Evolutionary conservation across 2,888 invertebrate species (phyloP), one percentile per base, ranked within the genome.

Genomic region (Euzophera pinguis): DNA sequence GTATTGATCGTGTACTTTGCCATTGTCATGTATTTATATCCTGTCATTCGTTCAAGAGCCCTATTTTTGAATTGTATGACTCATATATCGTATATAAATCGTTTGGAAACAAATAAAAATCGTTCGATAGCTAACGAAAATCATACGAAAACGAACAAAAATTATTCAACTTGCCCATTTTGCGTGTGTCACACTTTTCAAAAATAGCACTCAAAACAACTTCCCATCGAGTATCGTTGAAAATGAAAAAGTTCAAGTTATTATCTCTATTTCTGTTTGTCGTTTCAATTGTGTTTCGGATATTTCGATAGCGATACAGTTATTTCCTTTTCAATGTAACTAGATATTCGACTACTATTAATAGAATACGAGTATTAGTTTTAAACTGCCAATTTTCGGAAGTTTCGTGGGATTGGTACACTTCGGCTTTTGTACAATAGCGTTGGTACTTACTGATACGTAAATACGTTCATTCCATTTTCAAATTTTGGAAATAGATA

Each of bases 21-120:
- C 29, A 29, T 50, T 39, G 49, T 50, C 49, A 38, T 29, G 29
- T 50, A 50, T 39, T 41, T 50, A 41, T 50, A 13, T 32, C 29
- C 29, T 39, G 39, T 39, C 49, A 50, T 50, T 29, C 32, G 29
- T 48, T 48, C 9, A n/a, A n/a, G n/a, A n/a, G n/a, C n/a, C n/a
- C n/a, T n/a, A n/a, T n/a, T n/a, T n/a, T n/a, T n/a, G n/a, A n/a
- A n/a, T n/a, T n/a, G n/a, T n/a, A n/a, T n/a, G n/a, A n/a, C n/a
- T n/a, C n/a, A n/a, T n/a, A n/a, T n/a, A n/a, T n/a, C n/a, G n/a
- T n/a, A n/a, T n/a, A n/a, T n/a, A n/a, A n/a, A n/a, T n/a, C n/a
- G n/a, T n/a, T n/a, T n/a, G n/a, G n/a, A n/a, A n/a, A n/a, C n/a
- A n/a, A n/a, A n/a, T n/a, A n/a, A n/a, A n/a, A n/a, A n/a, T n/a